Base-by-base conservation (phyloP, 2,113 vertebrate species). In the Heterocephalus glaber region DNA sequence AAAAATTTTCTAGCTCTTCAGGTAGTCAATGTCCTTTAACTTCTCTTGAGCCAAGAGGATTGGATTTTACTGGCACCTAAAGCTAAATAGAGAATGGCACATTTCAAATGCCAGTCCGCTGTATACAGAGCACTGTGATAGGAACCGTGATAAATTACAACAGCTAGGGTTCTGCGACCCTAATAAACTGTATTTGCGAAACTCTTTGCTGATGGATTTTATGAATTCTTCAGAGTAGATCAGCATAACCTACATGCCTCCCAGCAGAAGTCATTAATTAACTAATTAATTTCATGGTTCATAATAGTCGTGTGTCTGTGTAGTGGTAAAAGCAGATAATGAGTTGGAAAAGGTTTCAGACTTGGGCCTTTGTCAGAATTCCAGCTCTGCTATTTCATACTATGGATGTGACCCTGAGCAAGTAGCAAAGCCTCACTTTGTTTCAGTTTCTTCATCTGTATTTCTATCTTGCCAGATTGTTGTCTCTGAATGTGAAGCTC, bases 1-100 rank as follows among this genome's bases (percentile, higher is more conserved):
- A n/a, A 89, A 56, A 86, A 28, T 82, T 96, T 96, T 92, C 70
- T 82, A 85, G 35, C 22, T 56, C 70, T 94, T 92, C 63, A 63
- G 66, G 41, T 90, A 79, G 80, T 77, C 30, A 35, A 1, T 9
- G n/a, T 76, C 38, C 61, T 93, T 96, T 89, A 90, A 83, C 14
- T 94, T 95, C 86, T 66, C 61, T 83, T 44, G 14, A 93, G 70
- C n/a, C 19, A 91, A 58, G 76, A 85, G 60, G 38, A 72, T 7
- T 72, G 49, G 33, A 49, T 82, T 96, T 95, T 79, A 54, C 47
- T 87, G 0, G 0, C 19, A 72, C 66, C 20, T 12, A 30, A 74
- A 82, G 76, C 72, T 94, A 83, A 89, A 63, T 38, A 77, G 52
- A 52, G 72, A 86, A 63, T 0, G 22, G 76, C 28, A 52, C 90